Evolutionary conservation across 2,113 vertebrate species (phyloP).

Genomic region (Litocranius walleri): DNA sequence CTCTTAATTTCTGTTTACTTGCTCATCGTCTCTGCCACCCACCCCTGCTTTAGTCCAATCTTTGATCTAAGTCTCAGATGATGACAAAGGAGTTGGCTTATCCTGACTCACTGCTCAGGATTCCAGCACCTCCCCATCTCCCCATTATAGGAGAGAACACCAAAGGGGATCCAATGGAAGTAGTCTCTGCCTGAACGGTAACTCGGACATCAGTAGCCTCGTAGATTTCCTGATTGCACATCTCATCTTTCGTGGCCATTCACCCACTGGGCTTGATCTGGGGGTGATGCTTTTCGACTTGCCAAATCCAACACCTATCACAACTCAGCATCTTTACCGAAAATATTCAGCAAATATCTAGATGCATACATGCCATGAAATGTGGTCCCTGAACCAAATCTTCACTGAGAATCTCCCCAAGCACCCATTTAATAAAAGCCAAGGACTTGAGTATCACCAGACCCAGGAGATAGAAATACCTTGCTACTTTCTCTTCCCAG

Average conservation of each 20-base stretch:
- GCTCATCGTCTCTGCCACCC: slow-evolving; percentile 35
- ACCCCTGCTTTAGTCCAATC: slow-evolving; percentile 57
- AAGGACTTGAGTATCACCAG: slow-evolving; percentile 30
- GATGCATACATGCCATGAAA: background rate
- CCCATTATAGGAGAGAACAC: slow-evolving; percentile 61
- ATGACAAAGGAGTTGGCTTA: slow-evolving; percentile 60
- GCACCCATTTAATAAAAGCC: slow-evolving; percentile 26
- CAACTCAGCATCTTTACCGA: slow-evolving; percentile 1
- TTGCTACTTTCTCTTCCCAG: slow-evolving; percentile 10
- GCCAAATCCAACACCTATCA: slow-evolving; percentile 1
- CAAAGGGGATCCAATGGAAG: slow-evolving; percentile 42
- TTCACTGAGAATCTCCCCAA: slow-evolving; percentile 3
- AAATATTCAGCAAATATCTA: background rate
- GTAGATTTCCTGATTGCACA: slow-evolving; percentile 33
- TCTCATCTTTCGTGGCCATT: slow-evolving; percentile 50
- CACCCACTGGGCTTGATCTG: slow-evolving; percentile 27
- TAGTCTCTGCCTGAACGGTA: slow-evolving; percentile 15
- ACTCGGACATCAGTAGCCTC: slow-evolving; percentile 36
- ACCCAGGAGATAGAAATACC: background rate
- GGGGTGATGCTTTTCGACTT: slow-evolving; percentile 5
- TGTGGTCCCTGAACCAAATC: background rate
- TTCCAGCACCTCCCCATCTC: slow-evolving; percentile 67
- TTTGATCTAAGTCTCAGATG: slow-evolving; percentile 70
- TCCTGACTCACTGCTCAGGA: slow-evolving; percentile 35
- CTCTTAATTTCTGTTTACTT: slow-evolving; percentile 72